These are phyloP conservation scores for Dysmachus trigonus DNA, from an alignment of 2,888 invertebrate species.

Conservation along the genomic window DNA sequence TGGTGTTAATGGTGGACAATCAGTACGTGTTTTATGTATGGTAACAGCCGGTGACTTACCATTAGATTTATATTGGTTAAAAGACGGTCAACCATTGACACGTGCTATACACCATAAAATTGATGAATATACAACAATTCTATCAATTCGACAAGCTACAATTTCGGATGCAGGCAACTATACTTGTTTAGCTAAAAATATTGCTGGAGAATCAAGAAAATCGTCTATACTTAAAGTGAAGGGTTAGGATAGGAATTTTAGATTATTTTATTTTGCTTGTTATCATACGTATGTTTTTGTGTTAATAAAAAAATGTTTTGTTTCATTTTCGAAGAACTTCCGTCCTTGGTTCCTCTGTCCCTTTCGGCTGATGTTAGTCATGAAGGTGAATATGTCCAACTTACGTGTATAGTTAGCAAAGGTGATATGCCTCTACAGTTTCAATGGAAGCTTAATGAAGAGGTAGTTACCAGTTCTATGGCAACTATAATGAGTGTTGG, in stretches of 20 bases:
- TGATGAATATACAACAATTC: constrained; percentile 66
- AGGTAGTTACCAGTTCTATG: constrained; percentile 53
- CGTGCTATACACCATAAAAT: constrained; percentile 63
- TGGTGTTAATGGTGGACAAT: constrained; percentile 67
- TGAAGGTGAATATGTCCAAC: constrained; percentile 77
- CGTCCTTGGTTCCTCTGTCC: constrained; percentile 58
- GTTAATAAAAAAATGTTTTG: neutral
- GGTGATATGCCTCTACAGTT: constrained; percentile 76
- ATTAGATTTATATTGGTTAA: constrained; percentile 74
- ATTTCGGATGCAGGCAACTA: constrained; percentile 67
- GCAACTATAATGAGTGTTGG: constrained; percentile 60
- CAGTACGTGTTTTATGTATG: constrained; percentile 70
- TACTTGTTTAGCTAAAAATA: constrained; percentile 70
- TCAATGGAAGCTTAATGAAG: constrained; percentile 66
- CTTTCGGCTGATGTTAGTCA: constrained; percentile 60
- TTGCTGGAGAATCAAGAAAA: constrained; percentile 67
- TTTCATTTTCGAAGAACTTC: constrained; percentile 56
- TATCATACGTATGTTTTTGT: neutral
- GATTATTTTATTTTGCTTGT: neutral
- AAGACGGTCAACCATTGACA: constrained; percentile 63
- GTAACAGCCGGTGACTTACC: constrained; percentile 82
- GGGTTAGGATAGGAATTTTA: constrained; percentile 63
- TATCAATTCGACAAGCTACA: constrained; percentile 64
- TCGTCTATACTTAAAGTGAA: constrained; percentile 69
- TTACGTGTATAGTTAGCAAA: constrained; percentile 84